Base-by-base conservation (phyloP, 2,888 invertebrate species). In the Drosophila melanosoma region DNA sequence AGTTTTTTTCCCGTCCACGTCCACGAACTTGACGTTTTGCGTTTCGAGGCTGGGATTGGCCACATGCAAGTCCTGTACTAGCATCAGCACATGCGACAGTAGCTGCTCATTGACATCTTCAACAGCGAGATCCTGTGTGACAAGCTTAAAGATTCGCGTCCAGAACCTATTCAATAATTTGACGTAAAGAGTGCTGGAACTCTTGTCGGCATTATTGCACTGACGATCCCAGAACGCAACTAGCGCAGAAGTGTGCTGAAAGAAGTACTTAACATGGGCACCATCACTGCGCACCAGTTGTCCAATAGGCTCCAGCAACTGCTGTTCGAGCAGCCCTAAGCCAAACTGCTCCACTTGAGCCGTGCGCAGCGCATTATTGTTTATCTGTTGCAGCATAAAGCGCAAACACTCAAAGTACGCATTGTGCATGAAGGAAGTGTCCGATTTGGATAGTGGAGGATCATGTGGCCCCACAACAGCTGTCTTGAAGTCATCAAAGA, bases 371-470 rank as follows among this genome's bases (percentile, higher is more conserved):
- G 74, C 88, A 77, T 74, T 69, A 74, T 94, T 93, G 15, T 92
- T 91, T 53, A 94, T 92, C 79, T 95, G 94, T 81, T 94, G 93
- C 57, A 95, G 92, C 15, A 95, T 91, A 86, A 95, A 96, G 57
- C 95, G 95, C 48, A 97, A 91, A 90, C 97, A 97, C 91, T 98
- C 98, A 26, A 96, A 94, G 81, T 96, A 95, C 2, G 96, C 94
- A 52, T 94, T 94, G 29, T 95, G 94, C 84, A 97, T 94, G 0
- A 95, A 94, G 53, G 95, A 94, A 23, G 95, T 94, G 92, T 97
- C 97, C 49, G 95, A 95, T 76, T 95, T 95, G 52, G 90, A 78
- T 29, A 83, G 70, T 12, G 81, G 67, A 1, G 93, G 94, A 73
- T 95, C 95, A 32, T 93, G 94, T 69, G 95, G 95, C 51, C 94